Conservation (phyloP, 2,113 vertebrate species). For the Acanthisitta chloris region DNA sequence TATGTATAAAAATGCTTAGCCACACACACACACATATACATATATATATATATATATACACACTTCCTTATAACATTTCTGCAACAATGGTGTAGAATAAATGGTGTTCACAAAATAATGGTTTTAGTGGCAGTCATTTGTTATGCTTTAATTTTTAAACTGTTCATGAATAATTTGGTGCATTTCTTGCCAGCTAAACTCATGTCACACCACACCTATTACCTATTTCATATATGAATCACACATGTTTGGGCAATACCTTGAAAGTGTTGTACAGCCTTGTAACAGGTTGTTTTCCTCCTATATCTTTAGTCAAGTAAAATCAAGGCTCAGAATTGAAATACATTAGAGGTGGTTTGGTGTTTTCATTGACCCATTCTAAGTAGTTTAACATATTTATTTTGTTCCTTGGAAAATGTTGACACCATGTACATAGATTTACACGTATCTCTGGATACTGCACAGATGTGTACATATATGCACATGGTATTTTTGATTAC, state of each 20-base stretch:
- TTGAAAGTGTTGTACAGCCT: background rate
- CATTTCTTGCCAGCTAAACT: background rate
- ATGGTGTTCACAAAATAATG: background rate
- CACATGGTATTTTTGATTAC: background rate
- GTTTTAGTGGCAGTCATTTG: background rate
- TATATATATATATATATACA: background rate
- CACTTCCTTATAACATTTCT: background rate
- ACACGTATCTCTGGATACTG: background rate
- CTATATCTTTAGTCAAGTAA: background rate
- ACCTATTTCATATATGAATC: background rate
- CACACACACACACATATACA: background rate
- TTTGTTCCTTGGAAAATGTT: background rate
- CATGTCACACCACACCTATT: accelerated
- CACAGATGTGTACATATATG: background rate
- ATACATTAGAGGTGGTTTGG: background rate
- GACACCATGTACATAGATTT: background rate
- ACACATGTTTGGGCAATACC: background rate
- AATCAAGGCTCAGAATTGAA: background rate
- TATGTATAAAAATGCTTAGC: background rate
- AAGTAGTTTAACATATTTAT: background rate
- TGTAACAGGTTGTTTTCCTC: background rate
- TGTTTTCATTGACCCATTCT: background rate
- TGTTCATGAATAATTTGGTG: background rate
- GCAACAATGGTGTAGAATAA: background rate
- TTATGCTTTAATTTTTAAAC: background rate